Conservation (phyloP, 2,888 invertebrate genomes). For the Operophtera brumata region DNA sequence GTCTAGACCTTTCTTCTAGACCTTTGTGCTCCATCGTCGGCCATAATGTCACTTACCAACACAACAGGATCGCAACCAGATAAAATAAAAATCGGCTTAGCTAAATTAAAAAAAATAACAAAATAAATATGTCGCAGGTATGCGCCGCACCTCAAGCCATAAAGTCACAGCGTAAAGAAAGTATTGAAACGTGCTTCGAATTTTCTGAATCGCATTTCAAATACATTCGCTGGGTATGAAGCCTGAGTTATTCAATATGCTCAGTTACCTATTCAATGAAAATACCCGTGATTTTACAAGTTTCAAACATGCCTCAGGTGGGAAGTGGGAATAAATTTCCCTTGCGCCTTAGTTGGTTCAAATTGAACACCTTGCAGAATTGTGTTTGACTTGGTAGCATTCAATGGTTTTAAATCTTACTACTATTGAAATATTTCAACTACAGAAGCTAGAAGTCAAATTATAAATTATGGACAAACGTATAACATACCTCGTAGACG, state of each 20-base stretch:
- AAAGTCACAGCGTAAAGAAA: slow-evolving; percentile 33
- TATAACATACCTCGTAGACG: too few relatives aligned
- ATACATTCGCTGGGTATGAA: slow-evolving; percentile 36
- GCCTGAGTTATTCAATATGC: slow-evolving; percentile 38
- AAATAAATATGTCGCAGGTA: too few relatives aligned
- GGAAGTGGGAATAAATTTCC: slow-evolving; percentile 30
- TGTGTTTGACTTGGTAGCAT: slow-evolving; percentile 10
- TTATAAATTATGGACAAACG: background rate
- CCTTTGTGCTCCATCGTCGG: too few relatives aligned
- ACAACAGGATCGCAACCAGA: too few relatives aligned
- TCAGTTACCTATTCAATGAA: slow-evolving; percentile 37
- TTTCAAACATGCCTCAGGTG: slow-evolving; percentile 32
- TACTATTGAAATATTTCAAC: background rate
- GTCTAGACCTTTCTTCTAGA: too few relatives aligned
- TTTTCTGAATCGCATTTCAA: slow-evolving; percentile 44
- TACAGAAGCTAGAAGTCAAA: background rate
- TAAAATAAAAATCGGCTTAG: too few relatives aligned
- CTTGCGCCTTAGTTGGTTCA: slow-evolving; percentile 15
- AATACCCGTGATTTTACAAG: slow-evolving; percentile 32
- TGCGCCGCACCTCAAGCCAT: slow-evolving; percentile 14
- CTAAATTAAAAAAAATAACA: too few relatives aligned
- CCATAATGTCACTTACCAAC: too few relatives aligned
- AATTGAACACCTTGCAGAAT: slow-evolving; percentile 15
- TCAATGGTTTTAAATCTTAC: background rate
- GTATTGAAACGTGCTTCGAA: slow-evolving; percentile 45